Base-by-base conservation (phyloP, 2,797 vertebrate species). In the Cossypha caffra region DNA sequence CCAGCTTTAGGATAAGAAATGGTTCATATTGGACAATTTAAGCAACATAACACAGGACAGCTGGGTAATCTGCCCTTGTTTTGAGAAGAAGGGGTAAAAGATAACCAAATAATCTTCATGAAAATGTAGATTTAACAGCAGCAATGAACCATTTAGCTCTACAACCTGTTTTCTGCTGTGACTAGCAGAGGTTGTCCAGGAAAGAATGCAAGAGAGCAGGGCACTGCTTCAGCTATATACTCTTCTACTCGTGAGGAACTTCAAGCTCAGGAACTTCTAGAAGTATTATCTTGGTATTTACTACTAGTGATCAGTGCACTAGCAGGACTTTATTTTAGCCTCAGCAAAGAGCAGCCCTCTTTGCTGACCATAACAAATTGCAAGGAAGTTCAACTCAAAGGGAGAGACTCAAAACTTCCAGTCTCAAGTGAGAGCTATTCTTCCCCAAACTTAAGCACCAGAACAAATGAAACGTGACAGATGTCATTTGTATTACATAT, bases 381-480 rank as follows among this genome's bases (percentile, higher is more conserved):
- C 17, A 58, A 72, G 40, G 80, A 59, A 58, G 26, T 40, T 89
- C 37, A 89, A 43, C 48, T 52, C 55, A 61, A 37, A 81, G 31
- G 17, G 67, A 93, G 71, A 89, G 45, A 37, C 11, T 74, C 6
- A 1, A 78, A 77, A 68, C 26, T 72, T 81, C 62, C 62, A 26
- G 5, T 77, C 35, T 31, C 40, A 75, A 83, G 54, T 48, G 84
- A 90, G 31, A 90, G 40, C 42, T 72, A 35, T 72, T 96, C 81
- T 89, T 89, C 50, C 63, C 42, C 5, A 3, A 33, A 35, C 31
- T 80, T 89, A 83, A 91, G 75, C 42, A 84, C 84, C 88, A 93
- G 84, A 92, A 92, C 76, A 89, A 95, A 90, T 87, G 73, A 75
- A 92, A 91, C 54, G 31, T 55, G 85, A 94, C 66, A 96, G 78